Conservation (phyloP, 2,797 vertebrate genomes). For the Parauchenoglanis ngamensis region DNA sequence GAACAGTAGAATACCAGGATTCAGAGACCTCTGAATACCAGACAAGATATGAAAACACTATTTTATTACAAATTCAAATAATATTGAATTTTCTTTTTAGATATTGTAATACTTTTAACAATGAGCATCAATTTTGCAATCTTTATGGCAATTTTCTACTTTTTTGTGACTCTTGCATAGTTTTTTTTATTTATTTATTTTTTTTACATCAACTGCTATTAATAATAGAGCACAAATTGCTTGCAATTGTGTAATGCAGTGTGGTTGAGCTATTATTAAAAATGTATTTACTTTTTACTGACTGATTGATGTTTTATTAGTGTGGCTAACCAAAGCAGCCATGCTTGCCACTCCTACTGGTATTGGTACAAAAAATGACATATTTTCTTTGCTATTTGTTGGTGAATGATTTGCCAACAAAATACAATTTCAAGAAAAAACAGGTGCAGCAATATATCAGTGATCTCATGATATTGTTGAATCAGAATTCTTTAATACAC, state of each 20-base stretch:
- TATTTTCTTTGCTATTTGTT: slow-evolving; percentile 13
- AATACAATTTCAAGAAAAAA: not conserved
- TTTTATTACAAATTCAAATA: not conserved
- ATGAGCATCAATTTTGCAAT: not conserved
- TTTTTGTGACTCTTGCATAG: not conserved
- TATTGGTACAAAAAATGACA: not conserved
- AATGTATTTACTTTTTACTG: not conserved
- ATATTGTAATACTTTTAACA: not conserved
- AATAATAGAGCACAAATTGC: not conserved
- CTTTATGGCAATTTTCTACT: not conserved
- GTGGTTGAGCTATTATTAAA: not conserved
- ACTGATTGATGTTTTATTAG: not conserved
- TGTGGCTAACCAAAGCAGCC: not conserved
- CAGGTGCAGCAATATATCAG: not conserved
- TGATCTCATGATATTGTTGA: not conserved
- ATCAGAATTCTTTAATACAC: not conserved
- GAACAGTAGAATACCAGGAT: not conserved
- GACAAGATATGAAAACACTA: not conserved
- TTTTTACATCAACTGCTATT: not conserved
- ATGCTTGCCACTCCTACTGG: not conserved
- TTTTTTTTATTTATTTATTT: not conserved
- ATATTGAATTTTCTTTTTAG: not conserved
- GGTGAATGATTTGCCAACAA: not conserved
- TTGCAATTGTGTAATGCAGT: not conserved
- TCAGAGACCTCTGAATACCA: not conserved